Percentiles rank a stretch among this genome's conserved stretches.
phyloP scores from a whole-genome alignment of 2,888 invertebrate genomes.

The Dryococelus australis region DNA sequence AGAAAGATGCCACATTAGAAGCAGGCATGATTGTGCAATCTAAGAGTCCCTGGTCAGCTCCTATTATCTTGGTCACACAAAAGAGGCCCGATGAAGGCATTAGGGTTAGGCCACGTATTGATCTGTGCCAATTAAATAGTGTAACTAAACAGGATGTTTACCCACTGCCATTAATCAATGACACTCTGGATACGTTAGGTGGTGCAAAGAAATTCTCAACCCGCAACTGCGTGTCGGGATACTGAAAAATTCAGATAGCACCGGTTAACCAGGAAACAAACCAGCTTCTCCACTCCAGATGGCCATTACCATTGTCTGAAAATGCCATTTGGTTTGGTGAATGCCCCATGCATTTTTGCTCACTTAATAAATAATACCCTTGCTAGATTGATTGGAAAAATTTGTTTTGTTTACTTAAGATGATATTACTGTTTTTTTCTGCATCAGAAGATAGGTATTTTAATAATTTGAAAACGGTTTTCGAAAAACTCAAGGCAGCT shows the following conservation, averaged over 20 bases:
- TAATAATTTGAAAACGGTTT: conserved; percentile 42
- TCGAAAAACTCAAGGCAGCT: conserved; percentile 43
- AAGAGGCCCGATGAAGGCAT: conserved; percentile 38
- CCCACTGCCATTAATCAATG: conserved; percentile 41
- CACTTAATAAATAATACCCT: background rate
- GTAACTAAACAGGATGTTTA: conserved; percentile 46
- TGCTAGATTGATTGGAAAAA: background rate
- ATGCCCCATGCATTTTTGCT: background rate
- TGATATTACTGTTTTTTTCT: background rate
- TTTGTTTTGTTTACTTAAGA: background rate
- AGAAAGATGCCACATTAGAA: background rate
- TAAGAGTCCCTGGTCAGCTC: conserved; percentile 44
- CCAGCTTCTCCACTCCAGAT: conserved; percentile 45
- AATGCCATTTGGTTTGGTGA: background rate
- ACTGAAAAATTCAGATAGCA: conserved; percentile 45
- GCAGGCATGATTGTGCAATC: background rate
- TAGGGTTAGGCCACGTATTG: conserved; percentile 44
- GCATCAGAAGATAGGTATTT: conserved; percentile 39
- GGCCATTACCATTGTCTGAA: background rate
- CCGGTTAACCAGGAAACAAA: conserved; percentile 44
- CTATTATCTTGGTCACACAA: conserved; percentile 38
- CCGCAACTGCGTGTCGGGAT: conserved; percentile 34
- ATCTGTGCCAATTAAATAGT: conserved; percentile 42
- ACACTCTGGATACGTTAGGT: background rate
- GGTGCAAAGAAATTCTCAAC: background rate